Base-by-base conservation (phyloP, 2,113 vertebrate species). In the Semicossyphus pulcher region DNA sequence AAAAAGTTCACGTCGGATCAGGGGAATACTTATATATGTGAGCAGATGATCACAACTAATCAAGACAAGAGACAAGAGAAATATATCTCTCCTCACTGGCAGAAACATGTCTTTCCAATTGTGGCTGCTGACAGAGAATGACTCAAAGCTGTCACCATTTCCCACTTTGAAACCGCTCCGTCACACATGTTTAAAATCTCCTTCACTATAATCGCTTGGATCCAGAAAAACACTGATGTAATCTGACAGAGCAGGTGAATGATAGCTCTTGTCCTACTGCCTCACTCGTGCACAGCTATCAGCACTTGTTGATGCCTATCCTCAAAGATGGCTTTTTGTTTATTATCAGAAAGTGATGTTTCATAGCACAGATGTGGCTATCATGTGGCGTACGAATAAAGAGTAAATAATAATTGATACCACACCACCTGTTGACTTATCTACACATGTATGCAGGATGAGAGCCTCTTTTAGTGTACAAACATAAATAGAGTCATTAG, bases 171-270 rank as follows among this genome's bases (percentile, higher is more conserved):
- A 48, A 36, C 14, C 2, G 20, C 12, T 54, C 57, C 57, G 52
- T 70, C 51, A 47, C 23, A 63, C 25, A 64, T 10, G 0, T 31
- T 68, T 39, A 60, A 49, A 66, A 63, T 71, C 31, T 58, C 14
- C 42, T 21, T 32, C 48, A 28, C 59, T n/a, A 16, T 41, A 23
- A 52, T 32, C 47, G 48, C 23, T 47, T 23, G 15, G 11, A 29
- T 82, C 42, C 20, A 45, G 4, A 18, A 12, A 75, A 60, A 61
- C 58, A 69, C 20, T 72, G 45, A 64, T 37, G 45, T 52, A 42
- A 6, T 61, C 39, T 76, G 56, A 76, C 41, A 56, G 56, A 60
- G 48, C 45, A 64, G 62, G 42, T 37, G 76, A 84, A 66, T 76
- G 67, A 68, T 77, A 52, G 34, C 66, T 42, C 23, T 52, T 48